These are phyloP conservation scores for Diadumene lineata DNA, from an alignment of 92 coral and sea anemone species.

Conservation along the genomic window DNA sequence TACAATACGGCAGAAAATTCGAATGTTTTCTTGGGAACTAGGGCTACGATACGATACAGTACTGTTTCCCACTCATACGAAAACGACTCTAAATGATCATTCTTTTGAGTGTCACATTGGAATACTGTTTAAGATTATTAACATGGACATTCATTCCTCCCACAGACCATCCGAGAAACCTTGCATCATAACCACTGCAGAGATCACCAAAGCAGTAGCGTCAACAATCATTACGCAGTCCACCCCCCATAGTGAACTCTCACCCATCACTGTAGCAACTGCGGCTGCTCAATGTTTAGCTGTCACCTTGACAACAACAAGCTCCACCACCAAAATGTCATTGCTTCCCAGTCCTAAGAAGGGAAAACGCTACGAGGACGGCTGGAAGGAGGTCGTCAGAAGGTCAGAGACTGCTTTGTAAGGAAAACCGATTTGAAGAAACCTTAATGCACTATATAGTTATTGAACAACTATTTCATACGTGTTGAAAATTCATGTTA, in stretches of 20 bases:
- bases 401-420: conserved; percentile 64
- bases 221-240: conserved; percentile 89
- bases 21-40: too few species aligned
- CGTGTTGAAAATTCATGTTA: too few species aligned
- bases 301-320: conserved; percentile 89
- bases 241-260: conserved; percentile 87
- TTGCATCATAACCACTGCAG: conserved; percentile 82
- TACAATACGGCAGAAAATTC: too few species aligned
- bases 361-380: conserved; percentile 91
- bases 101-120: too few species aligned
- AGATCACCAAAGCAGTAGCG: conserved; percentile 90
- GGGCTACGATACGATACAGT: too few species aligned
- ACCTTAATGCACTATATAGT: neutral
- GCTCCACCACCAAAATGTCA: conserved; percentile 76
- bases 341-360: conserved; percentile 88
- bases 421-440: conserved; percentile 1
- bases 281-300: conserved; percentile 98
- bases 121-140: too few species aligned
- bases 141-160: neutral
- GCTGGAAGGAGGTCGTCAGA: conserved; percentile 97
- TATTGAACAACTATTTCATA: neutral
- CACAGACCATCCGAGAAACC: conserved; percentile 74
- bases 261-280: conserved; percentile 98
- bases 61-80: too few species aligned
- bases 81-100: too few species aligned